Base-by-base conservation (phyloP, 2,113 vertebrate genomes). In the Garra rufa region DNA sequence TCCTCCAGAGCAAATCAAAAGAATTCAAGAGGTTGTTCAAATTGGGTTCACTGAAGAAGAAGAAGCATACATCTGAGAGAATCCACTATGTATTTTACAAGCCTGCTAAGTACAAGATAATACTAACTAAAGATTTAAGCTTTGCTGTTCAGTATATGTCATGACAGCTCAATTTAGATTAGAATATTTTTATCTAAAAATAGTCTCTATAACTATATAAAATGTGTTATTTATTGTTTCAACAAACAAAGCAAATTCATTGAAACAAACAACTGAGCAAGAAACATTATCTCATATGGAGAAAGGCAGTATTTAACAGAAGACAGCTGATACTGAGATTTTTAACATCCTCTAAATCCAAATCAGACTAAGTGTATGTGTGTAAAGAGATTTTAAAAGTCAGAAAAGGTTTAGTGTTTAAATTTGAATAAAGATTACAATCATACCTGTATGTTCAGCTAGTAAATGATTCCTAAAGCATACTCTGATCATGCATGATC, bases 1-100 rank as follows among this genome's bases (percentile, higher is more conserved):
- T 48, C n/a, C 82, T 57, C 83, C 86, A 52, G 52, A 82, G n/a
- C 28, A 91, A 55, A 69, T 28, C 11, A 89, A 81, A 11, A 78
- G 73, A 10, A 81, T 82, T 3, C 15, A 55, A 43, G 71, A 63
- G 2, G 38, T 28, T 21, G 86, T 88, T 41, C 0, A 59, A 38
- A 9, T 0, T 17, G 88, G 76, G 57, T 80, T 88, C 46, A 52
- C 0, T 19, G 46, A 83, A 6, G 26, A 79, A 0, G 61, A 70
- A 5, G 65, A 46, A 38, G 38, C 48, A 57, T 82, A 13, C 41
- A 15, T 2, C 15, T 69, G n/a, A 80, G 74, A 59, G 6, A 63
- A 63, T 63, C 13, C 3, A 15, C 13, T 13, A 63, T 14, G 21
- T 10, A 59, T 59, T n/a, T 28, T 15, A 59, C 21, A 59, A 5